Base-by-base conservation (phyloP, 2,888 invertebrate genomes). In the Luffia ferchaultella region DNA sequence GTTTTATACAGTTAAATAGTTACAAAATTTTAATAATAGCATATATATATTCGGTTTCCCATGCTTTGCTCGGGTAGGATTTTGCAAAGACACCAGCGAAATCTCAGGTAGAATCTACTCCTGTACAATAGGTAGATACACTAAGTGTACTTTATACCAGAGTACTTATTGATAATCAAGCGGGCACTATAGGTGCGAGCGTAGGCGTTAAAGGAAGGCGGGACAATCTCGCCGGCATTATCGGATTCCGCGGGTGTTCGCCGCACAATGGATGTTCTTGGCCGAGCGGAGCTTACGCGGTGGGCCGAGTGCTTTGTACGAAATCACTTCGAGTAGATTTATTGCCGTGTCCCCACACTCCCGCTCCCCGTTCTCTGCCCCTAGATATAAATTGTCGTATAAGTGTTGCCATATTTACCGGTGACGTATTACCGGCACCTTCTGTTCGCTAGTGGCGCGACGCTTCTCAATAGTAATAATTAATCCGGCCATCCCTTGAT, bases 361-460 rank as follows among this genome's bases (percentile, higher is more conserved):
- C 76, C 68, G 67, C 70, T 67, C 30, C 30, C 30, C 30, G 30
- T 12, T 3, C 30, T 12, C 5, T 7, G 74, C 65, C 70, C 58
- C 16, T 41, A 9, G 43, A 65, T 68, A 82, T 79, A 80, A 82
- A 82, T 83, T 70, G 73, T 71, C 66, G 69, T 80, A 79, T 78
- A 79, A 82, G 79, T 82, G 79, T 80, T 78, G 73, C 78, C 79
- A 82, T 82, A 82, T 82, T 83, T 82, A 80, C 76, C n/a, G 70
- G 77, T 79, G 82, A 80, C 78, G 76, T 78, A 68, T 77, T 71
- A 75, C 67, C 58, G 68, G 65, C 65, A 69, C 76, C 78, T 76
- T 73, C 76, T 77, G 77, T 58, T 67, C 63, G 18, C 41, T 49
- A 40, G 49, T 19, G 65, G 65, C 69, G 62, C 55, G 60, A 62